These are phyloP conservation scores for Polymixis flavicincta DNA, from an alignment of 2,888 invertebrate genomes.

Conservation along the genomic window DNA sequence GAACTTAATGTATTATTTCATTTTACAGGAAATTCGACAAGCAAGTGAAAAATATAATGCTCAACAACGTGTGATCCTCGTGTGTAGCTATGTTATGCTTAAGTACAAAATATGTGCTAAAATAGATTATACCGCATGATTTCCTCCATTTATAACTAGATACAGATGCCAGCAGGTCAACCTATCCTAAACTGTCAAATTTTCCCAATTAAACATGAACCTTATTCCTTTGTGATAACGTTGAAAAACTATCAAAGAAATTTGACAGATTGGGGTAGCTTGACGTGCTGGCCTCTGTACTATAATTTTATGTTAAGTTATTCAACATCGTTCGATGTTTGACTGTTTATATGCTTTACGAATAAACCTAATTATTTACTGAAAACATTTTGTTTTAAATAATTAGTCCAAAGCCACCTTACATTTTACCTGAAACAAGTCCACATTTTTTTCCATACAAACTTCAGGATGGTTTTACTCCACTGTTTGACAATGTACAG, in stretches of 20 bases:
- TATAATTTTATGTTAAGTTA: conserved; percentile 54
- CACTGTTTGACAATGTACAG: too few relatives aligned
- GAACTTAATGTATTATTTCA: conserved; percentile 27
- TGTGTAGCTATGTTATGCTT: conserved; percentile 15
- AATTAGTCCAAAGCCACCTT: background rate
- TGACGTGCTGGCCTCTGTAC: too few relatives aligned
- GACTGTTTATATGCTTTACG: conserved; percentile 49
- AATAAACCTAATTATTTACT: conserved; percentile 51
- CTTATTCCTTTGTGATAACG: too few relatives aligned
- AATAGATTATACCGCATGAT: conserved; percentile 36
- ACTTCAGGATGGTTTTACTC: too few relatives aligned
- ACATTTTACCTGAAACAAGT: background rate
- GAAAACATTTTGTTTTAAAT: background rate
- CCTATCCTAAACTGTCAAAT: too few relatives aligned
- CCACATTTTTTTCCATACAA: too few relatives aligned
- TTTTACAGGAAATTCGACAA: conserved; percentile 92
- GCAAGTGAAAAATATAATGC: conserved; percentile 91
- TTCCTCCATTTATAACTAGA: conserved; percentile 39
- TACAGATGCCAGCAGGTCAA: too few relatives aligned
- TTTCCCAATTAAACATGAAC: too few relatives aligned
- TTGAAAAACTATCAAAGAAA: too few relatives aligned
- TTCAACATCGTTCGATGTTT: conserved; percentile 34
- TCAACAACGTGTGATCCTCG: conserved; percentile 82
- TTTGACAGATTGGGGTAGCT: too few relatives aligned
- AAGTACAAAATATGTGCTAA: conserved; percentile 34